Conservation (phyloP, 2,888 invertebrate species). For the Scrobipalpa costella region DNA sequence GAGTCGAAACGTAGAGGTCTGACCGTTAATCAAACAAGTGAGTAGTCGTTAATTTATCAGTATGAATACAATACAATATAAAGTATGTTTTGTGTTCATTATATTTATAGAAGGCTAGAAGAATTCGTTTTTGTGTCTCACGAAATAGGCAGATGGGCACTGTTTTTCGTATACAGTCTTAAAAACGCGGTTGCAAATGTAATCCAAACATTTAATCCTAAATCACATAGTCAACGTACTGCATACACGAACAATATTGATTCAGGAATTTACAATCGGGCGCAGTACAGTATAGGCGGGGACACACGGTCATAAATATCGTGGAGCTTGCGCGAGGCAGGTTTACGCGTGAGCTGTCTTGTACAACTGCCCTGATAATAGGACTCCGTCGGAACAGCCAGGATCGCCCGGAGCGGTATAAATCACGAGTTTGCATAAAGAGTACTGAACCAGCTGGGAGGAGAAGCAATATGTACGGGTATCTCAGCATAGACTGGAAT, state of each 20-base stretch:
- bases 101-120: too few relatives aligned
- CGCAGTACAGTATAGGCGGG: slow-evolving; percentile 34
- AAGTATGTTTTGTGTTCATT: too few relatives aligned
- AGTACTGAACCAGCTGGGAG: neutral
- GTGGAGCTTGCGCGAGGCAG: slow-evolving; percentile 34
- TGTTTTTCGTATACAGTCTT: too few relatives aligned
- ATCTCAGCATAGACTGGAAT: neutral
- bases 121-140: too few relatives aligned
- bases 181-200: too few relatives aligned
- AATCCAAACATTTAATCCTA: neutral
- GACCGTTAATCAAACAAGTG: too few relatives aligned
- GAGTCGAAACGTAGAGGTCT: too few relatives aligned
- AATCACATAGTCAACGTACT: neutral
- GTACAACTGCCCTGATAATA: slow-evolving; percentile 24
- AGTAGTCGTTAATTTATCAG: too few relatives aligned
- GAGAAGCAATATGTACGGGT: neutral
- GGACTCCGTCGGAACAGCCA: slow-evolving; percentile 18
- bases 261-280: slow-evolving; percentile 10
- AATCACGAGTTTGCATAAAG: slow-evolving; percentile 6
- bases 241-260: slow-evolving; percentile 11
- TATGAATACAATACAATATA: too few relatives aligned
- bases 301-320: slow-evolving; percentile 41
- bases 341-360: slow-evolving; percentile 25
- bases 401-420: neutral
- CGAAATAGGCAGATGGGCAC: too few relatives aligned